phyloP scores from a whole-genome alignment of 2,113 vertebrate genomes.

The Rhinolophus ferrumequinum region DNA sequence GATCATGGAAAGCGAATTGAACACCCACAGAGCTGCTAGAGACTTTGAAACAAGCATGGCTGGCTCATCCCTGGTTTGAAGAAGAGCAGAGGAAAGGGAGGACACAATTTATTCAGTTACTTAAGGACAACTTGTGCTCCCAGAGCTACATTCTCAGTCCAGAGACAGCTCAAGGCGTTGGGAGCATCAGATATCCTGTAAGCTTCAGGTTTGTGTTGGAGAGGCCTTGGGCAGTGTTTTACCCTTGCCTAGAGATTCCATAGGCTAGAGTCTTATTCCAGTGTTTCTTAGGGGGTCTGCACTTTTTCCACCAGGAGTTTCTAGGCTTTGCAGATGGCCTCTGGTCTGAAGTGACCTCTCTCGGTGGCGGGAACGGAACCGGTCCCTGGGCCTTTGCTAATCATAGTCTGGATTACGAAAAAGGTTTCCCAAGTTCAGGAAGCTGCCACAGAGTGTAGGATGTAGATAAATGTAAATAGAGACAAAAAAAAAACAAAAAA shows the following conservation, averaged over 20 bases:
- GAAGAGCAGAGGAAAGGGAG: neutral
- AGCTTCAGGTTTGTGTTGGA: neutral
- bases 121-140: neutral
- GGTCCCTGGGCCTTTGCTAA: conserved; percentile 9
- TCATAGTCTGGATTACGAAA: neutral
- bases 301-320: neutral
- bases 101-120: neutral
- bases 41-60: neutral
- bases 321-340: neutral
- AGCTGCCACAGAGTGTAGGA: neutral
- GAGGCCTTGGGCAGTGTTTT: neutral
- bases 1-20: conserved; percentile 45
- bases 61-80: neutral
- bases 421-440: conserved; percentile 33
- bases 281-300: neutral
- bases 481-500: neutral
- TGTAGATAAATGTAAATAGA: conserved; percentile 48
- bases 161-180: neutral
- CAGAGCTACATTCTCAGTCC: neutral
- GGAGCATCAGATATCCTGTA: neutral
- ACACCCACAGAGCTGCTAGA: neutral
- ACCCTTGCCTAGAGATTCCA: neutral
- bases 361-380: neutral
- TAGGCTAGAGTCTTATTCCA: neutral
- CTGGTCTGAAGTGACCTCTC: neutral